Evolutionary conservation across 2,888 invertebrate species (phyloP), one percentile per base, ranked within the genome.

Genomic region (Nephrotoma flavescens): DNA sequence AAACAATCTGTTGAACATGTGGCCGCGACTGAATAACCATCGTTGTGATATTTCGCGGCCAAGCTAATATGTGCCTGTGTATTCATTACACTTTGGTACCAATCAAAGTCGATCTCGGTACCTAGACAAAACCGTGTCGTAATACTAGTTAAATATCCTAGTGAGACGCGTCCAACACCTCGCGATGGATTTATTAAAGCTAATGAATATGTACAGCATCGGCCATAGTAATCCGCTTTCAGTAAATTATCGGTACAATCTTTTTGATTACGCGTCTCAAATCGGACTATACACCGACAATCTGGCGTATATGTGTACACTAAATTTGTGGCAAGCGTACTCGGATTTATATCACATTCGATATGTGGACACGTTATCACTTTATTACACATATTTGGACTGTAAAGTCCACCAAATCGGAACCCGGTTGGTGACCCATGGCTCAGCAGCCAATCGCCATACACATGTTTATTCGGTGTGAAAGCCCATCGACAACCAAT

Each of bases 291-390:
- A 31, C 6, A 71, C 9, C 9, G 19, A 9, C 71, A 71, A 31
- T 71, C 71, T 3, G 71, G 71, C 9, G 71, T 71, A 31, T 31
- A 71, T 3, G 71, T 71, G 11, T 71, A 71, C 31, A 71, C 71
- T 0, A 91, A 85, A 88, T 92, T 91, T 83, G 91, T 90, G 0
- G 91, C 89, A 87, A 91, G 88, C 7, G 90, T 90, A 3, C 90
- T 89, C 0, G 91, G 91, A 89, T 92, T 91, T 47, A 92, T 91
- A 87, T 92, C 91, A 1, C 91, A 91, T 31, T 89, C 88, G 57
- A 92, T 89, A 6, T 89, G 90, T 44, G 91, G 91, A 2, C 41
- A 89, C 85, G 91, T 91, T 90, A 91, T 89, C 9, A 91, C 87
- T 88, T 91, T 89, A 19, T 89, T 89, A 0, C 87, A 31, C 7